phyloP scores from a whole-genome alignment of 2,113 vertebrate genomes.

The Paramormyrops kingsleyae region DNA sequence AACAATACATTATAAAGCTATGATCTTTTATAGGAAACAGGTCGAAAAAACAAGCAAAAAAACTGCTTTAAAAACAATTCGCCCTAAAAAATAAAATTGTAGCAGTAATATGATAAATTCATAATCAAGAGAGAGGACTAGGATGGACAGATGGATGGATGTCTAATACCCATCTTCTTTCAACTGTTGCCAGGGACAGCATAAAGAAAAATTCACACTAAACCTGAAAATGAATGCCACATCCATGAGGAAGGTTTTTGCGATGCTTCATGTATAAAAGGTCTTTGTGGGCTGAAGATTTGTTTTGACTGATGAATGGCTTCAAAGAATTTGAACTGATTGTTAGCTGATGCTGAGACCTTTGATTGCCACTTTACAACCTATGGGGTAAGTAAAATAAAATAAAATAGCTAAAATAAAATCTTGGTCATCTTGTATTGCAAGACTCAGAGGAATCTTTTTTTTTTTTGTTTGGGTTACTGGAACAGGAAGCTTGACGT shows the following conservation, averaged over 20 bases:
- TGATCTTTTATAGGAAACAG: no score
- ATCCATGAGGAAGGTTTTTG: not conserved
- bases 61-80: no score
- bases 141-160: not conserved
- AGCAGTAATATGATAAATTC: not conserved
- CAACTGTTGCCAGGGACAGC: not conserved
- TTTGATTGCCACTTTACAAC: not conserved
- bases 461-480: not conserved
- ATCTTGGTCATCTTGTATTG: not conserved
- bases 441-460: not conserved
- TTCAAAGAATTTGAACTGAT: not conserved
- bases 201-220: not conserved
- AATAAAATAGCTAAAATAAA: not conserved
- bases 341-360: not conserved
- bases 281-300: not conserved
- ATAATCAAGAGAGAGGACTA: not conserved
- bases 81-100: no score
- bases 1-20: no score
- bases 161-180: not conserved
- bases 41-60: no score
- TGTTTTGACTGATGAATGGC: not conserved
- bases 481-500: not conserved
- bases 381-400: not conserved
- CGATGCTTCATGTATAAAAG: not conserved
- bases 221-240: not conserved